Conservation (phyloP, 1,140 invertebrate species). For the Bombus sylvicola region DNA sequence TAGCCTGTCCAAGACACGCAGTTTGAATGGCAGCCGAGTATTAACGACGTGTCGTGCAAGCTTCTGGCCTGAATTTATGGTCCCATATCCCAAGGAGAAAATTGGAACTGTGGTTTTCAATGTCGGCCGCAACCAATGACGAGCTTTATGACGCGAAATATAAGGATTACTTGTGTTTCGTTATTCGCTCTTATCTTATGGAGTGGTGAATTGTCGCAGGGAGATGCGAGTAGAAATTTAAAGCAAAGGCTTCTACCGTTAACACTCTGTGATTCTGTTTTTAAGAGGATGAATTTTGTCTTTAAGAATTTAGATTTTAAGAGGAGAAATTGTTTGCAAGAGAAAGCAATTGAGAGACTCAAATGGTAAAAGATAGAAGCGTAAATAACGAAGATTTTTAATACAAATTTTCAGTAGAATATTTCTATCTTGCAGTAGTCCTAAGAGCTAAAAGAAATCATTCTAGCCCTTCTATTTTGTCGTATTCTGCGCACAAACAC, state of each 20-base stretch:
- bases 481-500: too few relatives aligned
- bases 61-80: slow-evolving; percentile 40
- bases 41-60: slow-evolving; percentile 42
- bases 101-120: slow-evolving; percentile 51
- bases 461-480: too few relatives aligned
- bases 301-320: too few relatives aligned
- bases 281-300: neutral
- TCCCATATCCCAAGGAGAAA: slow-evolving; percentile 34
- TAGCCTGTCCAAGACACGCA: neutral
- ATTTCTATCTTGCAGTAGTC: too few relatives aligned
- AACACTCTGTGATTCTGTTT: neutral
- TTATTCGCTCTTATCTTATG: neutral
- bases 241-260: neutral
- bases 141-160: slow-evolving; percentile 21
- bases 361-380: too few relatives aligned
- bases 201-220: too few relatives aligned
- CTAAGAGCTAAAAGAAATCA: too few relatives aligned
- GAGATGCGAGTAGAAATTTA: neutral
- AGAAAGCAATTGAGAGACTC: too few relatives aligned
- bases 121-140: slow-evolving; percentile 27
- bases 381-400: too few relatives aligned
- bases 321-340: too few relatives aligned
- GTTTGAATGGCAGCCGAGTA: slow-evolving; percentile 35
- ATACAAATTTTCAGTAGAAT: too few relatives aligned
- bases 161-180: slow-evolving; percentile 18